Percentiles rank a stretch among this genome's conserved stretches.
Conservation (phyloP, 2,113 vertebrate genomes). For the Cyphomyrus discorhynchus region DNA sequence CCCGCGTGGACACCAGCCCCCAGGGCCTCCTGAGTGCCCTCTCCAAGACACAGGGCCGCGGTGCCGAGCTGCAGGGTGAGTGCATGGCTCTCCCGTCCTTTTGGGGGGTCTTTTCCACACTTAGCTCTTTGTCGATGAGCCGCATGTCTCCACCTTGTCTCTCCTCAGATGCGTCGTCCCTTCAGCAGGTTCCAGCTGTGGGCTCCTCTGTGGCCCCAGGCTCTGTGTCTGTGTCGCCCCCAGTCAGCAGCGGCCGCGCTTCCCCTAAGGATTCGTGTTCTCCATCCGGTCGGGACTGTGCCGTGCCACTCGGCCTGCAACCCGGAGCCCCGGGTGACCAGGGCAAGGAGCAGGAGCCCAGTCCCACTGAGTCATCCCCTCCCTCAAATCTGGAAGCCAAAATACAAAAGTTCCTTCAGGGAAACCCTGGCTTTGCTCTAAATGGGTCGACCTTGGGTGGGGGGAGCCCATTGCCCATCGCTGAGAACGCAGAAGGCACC, state of each 20-base stretch:
- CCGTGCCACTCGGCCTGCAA: slow-evolving; percentile 32
- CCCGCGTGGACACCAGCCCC: slow-evolving; percentile 83
- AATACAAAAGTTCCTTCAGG: slow-evolving; percentile 88
- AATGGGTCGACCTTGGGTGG: slow-evolving; percentile 45
- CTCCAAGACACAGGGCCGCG: slow-evolving; percentile 79
- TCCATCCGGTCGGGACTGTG: slow-evolving; percentile 44
- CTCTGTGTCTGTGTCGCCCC: slow-evolving; percentile 23
- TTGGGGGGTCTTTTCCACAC: background rate
- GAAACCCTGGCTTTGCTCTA: slow-evolving; percentile 77
- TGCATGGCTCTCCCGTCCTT: background rate
- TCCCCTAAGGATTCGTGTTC: background rate
- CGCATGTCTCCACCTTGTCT: background rate
- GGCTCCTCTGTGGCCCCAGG: slow-evolving; percentile 18
- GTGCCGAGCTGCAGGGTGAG: slow-evolving; percentile 74
- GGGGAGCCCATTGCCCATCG: slow-evolving; percentile 39
- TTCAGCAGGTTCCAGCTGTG: slow-evolving; percentile 61
- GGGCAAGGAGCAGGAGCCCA: slow-evolving; percentile 25
- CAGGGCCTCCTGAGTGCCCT: slow-evolving; percentile 80
- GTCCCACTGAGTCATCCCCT: slow-evolving; percentile 39
- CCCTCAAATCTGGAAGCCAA: slow-evolving; percentile 84
- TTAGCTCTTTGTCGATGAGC: background rate
- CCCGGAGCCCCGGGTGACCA: slow-evolving; percentile 21
- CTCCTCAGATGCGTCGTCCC: background rate
- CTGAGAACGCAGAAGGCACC: slow-evolving; percentile 82
- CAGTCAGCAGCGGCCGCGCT: slow-evolving; percentile 35